Conservation (phyloP, 2,113 vertebrate species). For the Thamnophis sirtalis region DNA sequence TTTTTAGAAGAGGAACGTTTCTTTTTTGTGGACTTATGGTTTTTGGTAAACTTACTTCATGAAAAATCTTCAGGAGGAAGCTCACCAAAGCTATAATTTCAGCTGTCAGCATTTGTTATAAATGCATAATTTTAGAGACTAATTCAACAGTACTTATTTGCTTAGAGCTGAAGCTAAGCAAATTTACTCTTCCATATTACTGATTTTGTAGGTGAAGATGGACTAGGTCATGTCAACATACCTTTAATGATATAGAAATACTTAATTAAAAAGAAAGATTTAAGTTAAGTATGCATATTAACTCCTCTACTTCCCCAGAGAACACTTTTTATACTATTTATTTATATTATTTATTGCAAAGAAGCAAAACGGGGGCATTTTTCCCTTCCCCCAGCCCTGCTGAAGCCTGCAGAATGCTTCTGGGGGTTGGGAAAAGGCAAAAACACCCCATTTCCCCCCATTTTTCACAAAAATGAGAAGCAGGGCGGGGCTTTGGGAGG, state of each 20-base stretch:
- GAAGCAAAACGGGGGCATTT: no score
- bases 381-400: no score
- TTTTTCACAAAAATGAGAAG: no score
- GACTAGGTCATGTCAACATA: neutral
- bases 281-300: neutral
- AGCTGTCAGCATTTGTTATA: constrained; percentile 14
- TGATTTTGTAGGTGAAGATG: neutral
- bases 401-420: no score
- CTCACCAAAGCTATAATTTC: neutral
- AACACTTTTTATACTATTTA: neutral
- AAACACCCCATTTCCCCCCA: no score
- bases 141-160: constrained; percentile 5
- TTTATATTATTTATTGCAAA: no score
- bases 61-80: constrained; percentile 18
- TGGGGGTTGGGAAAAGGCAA: no score
- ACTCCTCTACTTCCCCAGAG: neutral
- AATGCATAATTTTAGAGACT: constrained; percentile 23
- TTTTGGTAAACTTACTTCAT: neutral
- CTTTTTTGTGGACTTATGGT: neutral
- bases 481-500: no score
- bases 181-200: neutral
- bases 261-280: neutral
- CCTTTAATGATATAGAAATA: neutral
- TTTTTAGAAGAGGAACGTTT: neutral
- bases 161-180: constrained; percentile 2